Evolutionary conservation across 1,140 invertebrate species (phyloP), one percentile per base, ranked within the genome.

Genomic region (Ceratitis capitata): DNA sequence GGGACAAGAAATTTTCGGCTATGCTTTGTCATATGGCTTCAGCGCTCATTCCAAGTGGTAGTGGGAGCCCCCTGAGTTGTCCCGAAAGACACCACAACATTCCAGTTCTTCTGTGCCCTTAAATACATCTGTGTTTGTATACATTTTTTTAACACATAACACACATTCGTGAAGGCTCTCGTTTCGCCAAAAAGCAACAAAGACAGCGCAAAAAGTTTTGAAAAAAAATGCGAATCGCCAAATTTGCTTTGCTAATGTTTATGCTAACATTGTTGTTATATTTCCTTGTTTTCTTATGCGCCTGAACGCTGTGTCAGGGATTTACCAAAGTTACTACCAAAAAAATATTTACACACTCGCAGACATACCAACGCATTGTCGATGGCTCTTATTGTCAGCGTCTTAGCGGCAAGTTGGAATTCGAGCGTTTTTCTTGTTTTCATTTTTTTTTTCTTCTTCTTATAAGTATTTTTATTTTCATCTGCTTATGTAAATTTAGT

Each of bases 181-280:
- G 58, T 61, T 26, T 32, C 9, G 2, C 3, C 58, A 12, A 32
- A 61, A 61, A 32, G 3, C 26, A 6, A 39, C n/a, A 69, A 69
- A 19, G 5, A 19, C 2, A 14, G 32, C 32, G n/a, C 9, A 69
- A 35, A 69, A 69, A 69, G 32, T 64, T 64, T 64, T 64, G 61
- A 35, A 35, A 29, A 74, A 74, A 45, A 74, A 45, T 19, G 6
- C 23, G 26, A 78, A 78, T 78, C 69, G 10, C 10, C 39, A 78
- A 78, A 78, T 78, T 45, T 78, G 69, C 69, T 78, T 78, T 78
- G 69, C 39, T 78, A 78, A 45, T 78, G 69, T 78, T 78, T 78
- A 78, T 78, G 69, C 39, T 78, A 78, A 78, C 32, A 78, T 78
- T 78, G 39, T 78, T 78, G 69, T 45, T 78, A 45, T 78, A n/a